Evolutionary conservation across 1,140 invertebrate genomes (phyloP).

Genomic region (Acromyrmex charruanus): DNA sequence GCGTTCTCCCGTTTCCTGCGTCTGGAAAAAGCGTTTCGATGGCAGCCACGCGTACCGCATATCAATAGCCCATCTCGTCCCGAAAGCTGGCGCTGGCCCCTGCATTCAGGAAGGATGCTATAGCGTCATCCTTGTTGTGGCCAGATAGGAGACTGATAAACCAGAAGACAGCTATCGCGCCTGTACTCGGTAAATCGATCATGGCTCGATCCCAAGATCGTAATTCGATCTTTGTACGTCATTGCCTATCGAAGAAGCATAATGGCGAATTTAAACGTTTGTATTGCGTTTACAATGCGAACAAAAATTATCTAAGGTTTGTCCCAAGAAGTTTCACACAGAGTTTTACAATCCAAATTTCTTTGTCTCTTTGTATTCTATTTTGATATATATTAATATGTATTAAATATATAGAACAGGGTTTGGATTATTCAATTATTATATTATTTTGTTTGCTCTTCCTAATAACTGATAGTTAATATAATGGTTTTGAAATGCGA

Average conservation of each 20-base stretch:
- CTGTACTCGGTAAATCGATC: constrained; percentile 65
- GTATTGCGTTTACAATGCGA: not conserved
- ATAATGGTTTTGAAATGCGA: no score
- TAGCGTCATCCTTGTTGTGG: constrained; percentile 56
- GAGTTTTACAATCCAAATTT: no score
- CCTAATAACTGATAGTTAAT: no score
- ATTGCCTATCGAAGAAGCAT: constrained; percentile 6
- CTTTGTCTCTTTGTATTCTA: no score
- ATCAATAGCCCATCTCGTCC: constrained; percentile 65
- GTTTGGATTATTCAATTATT: no score
- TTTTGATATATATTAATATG: no score
- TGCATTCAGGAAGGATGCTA: constrained; percentile 59
- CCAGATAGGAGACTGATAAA: constrained; percentile 66
- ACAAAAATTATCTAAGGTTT: not conserved
- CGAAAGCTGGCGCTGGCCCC: constrained; percentile 49
- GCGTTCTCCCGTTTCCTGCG: constrained; percentile 27
- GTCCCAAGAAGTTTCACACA: no score
- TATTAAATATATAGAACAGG: no score
- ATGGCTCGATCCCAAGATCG: constrained; percentile 44
- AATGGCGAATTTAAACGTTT: not conserved
- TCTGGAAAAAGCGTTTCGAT: constrained; percentile 71
- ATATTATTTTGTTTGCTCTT: no score
- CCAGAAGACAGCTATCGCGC: constrained; percentile 55
- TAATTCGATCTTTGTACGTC: constrained; percentile 47
- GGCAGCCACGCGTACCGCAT: constrained; percentile 69